phyloP scores from a whole-genome alignment of 2,113 vertebrate species.

The Phylloscopus whistleri region DNA sequence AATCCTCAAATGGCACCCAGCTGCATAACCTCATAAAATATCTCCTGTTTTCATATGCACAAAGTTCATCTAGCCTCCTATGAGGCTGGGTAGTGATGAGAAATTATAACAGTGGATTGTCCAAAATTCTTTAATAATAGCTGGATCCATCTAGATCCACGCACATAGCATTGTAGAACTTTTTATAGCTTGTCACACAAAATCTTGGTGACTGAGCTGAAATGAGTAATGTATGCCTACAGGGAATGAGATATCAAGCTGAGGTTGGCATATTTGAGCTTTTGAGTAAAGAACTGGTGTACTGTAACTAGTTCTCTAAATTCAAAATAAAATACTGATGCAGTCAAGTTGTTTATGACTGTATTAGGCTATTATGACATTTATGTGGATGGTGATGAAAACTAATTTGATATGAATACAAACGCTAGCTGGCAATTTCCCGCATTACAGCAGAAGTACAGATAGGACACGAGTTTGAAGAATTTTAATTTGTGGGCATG shows the following conservation, averaged over 20 bases:
- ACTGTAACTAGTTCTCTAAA: not conserved
- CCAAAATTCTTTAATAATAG: not conserved
- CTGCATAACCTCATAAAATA: not conserved
- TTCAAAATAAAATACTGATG: not conserved
- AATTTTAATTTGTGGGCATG: not conserved
- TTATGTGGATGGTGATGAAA: not conserved
- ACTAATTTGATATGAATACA: not conserved
- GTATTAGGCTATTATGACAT: not conserved
- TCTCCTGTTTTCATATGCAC: not conserved
- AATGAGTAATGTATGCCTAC: constrained; percentile 28
- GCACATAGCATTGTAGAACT: not conserved
- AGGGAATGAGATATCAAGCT: constrained; percentile 4
- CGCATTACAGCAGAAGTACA: not conserved
- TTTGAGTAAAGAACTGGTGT: not conserved
- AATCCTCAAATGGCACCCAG: not conserved
- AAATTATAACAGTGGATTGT: not conserved
- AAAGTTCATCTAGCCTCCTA: not conserved
- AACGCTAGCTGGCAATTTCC: not conserved
- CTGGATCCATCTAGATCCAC: not conserved
- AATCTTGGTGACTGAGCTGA: not conserved
- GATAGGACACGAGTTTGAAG: not conserved
- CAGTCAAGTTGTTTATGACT: not conserved
- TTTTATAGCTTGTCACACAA: constrained; percentile 20
- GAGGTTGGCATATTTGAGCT: not conserved
- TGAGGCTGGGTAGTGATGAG: not conserved